Evolutionary conservation across 2,113 vertebrate species (phyloP), one percentile per base, ranked within the genome.

Genomic region (Thamnophis sirtalis): DNA sequence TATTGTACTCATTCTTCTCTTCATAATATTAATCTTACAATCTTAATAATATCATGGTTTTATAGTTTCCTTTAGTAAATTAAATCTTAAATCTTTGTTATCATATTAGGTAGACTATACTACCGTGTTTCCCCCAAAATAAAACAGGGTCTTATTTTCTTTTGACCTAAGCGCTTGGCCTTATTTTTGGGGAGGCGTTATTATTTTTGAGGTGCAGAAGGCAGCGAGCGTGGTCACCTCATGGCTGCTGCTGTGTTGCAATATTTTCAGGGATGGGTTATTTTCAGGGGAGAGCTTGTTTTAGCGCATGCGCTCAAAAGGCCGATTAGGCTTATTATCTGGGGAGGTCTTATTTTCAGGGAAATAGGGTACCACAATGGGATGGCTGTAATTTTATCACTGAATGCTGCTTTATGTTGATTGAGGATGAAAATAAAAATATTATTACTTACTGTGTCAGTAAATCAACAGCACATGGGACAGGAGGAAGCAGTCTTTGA

Each of bases 391-490:
- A 80, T 80, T 19, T 80, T 80, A 7, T 80, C 73, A 80, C 73
- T 43, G 73, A 80, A 80, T 80, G 19, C 7, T 43, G 43, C 17
- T 80, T 80, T 38, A 80, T 80, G 73, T 21, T 80, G 33, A 38
- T 21, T 80, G 73, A 80, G 7, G 33, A 80, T 80, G 17, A 80
- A 80, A 21, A 80, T 38, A 73, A 60, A 88, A 33, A 60, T 88
- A 88, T 22, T n/a, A 92, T 73, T 58, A 97, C 98, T 98, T 97
- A 99, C 99, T 98, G 98, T 94, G 97, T 98, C 93, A 99, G 97
- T 92, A 99, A 98, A 89, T 97, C 96, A 92, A 99, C 97, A 68
- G 99, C 98, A 92, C 98, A 98, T 93, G 98, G 96, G 91, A 99
- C 93, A 15, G 98, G 98, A 80, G 98, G 98, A 94, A 98, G 97